Conservation (phyloP, 2,888 invertebrate species). For the Oscheius sp. region DNA sequence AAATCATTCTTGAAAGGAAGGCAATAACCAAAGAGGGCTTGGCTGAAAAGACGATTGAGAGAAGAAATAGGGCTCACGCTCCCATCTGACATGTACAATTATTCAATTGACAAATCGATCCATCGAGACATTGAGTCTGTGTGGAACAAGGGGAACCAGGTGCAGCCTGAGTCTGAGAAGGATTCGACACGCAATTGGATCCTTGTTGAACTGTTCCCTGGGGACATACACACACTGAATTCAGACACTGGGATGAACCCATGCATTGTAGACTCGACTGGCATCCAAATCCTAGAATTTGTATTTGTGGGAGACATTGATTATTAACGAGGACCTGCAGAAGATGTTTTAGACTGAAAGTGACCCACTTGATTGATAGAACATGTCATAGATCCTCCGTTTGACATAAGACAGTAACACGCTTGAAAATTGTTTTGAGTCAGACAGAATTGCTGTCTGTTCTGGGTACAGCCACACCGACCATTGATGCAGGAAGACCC, state of each 20-base stretch:
- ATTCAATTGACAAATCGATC: not conserved
- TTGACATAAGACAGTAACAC: not conserved
- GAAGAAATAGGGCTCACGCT: not conserved
- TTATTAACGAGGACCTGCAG: not conserved
- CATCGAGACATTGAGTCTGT: not conserved
- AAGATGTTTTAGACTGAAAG: not conserved
- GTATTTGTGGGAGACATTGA: not conserved
- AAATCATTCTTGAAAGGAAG: conserved; percentile 4
- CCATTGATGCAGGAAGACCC: conserved; percentile 1
- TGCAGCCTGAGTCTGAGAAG: too few species aligned
- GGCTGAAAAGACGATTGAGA: not conserved
- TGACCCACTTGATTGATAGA: too few species aligned
- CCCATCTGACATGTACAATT: conserved; percentile 6
- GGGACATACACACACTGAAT: conserved; percentile 13
- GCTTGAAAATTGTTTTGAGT: not conserved
- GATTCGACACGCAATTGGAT: conserved; percentile 8
- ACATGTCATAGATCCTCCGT: not conserved
- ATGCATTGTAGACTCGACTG: conserved; percentile 2
- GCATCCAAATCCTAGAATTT: not conserved
- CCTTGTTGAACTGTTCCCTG: not conserved
- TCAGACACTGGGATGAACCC: conserved; percentile 15
- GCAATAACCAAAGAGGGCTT: conserved; percentile 7
- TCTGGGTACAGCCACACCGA: not conserved
- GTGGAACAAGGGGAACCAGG: not conserved
- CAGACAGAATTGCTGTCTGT: not conserved